These are phyloP conservation scores for Euplagia quadripunctaria DNA, from an alignment of 2,888 invertebrate species.

Conservation along the genomic window DNA sequence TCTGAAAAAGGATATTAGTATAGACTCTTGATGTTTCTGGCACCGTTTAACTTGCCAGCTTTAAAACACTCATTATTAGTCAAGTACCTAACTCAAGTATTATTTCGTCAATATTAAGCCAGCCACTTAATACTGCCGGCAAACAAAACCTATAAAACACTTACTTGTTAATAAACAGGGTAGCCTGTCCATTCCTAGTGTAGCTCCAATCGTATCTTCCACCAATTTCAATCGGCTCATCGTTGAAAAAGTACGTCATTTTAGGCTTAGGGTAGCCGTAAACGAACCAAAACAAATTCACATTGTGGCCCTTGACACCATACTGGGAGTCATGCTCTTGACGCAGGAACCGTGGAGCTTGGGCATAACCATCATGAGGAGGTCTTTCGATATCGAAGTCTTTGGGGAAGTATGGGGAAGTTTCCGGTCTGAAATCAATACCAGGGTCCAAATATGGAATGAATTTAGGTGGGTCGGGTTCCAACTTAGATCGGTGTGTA, in stretches of 20 bases:
- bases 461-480: slow-evolving; percentile 93
- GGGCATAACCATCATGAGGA: slow-evolving; percentile 94
- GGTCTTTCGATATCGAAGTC: slow-evolving; percentile 97
- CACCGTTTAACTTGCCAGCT: not conserved
- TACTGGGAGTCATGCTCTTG: slow-evolving; percentile 96
- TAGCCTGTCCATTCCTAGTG: slow-evolving; percentile 96
- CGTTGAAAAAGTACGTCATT: slow-evolving; percentile 96
- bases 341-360: slow-evolving; percentile 95
- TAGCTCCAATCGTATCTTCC: slow-evolving; percentile 95
- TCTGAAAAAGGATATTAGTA: slow-evolving; percentile 68
- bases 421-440: slow-evolving; percentile 94
- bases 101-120: not conserved
- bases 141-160: slow-evolving; percentile 44
- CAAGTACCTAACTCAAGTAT: too few relatives aligned
- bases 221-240: slow-evolving; percentile 93
- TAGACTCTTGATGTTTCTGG: not conserved
- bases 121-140: too few relatives aligned
- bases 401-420: slow-evolving; percentile 95
- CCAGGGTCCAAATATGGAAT: slow-evolving; percentile 93
- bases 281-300: slow-evolving; percentile 97
- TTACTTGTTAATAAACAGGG: slow-evolving; percentile 95
- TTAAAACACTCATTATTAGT: not conserved
- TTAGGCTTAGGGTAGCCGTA: slow-evolving; percentile 98
- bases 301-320: slow-evolving; percentile 96
- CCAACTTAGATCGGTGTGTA: slow-evolving; percentile 92